A percentile compares a stretch with the other conserved stretches of the same genome.
phyloP scores from a whole-genome alignment of 2,113 vertebrate genomes.

The Climacteris rufus region DNA sequence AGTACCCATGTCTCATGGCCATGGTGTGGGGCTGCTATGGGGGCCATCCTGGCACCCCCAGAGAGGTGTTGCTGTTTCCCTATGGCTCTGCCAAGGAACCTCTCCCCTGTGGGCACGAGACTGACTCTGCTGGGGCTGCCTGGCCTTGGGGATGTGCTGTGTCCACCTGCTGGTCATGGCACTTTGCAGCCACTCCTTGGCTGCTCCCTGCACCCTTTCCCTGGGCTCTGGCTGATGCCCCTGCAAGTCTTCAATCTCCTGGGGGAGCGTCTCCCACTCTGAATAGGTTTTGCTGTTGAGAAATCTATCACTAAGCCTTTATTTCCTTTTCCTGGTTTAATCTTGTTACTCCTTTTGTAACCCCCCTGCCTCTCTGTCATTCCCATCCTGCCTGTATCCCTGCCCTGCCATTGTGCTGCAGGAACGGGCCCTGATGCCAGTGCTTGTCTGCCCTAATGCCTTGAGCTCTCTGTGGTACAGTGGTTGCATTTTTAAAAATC shows the following conservation, averaged over 20 bases:
- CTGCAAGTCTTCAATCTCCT: background rate
- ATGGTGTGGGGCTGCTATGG: accelerated
- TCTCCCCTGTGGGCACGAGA: accelerated
- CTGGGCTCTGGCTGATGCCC: background rate
- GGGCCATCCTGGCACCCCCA: too few species aligned
- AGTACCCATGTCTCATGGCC: accelerated
- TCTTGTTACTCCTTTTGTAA: background rate
- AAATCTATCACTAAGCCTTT: background rate
- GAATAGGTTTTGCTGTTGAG: background rate
- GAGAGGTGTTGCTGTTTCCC: accelerated
- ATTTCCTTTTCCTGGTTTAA: constrained; percentile 25
- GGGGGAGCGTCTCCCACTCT: background rate
- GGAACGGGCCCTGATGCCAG: background rate
- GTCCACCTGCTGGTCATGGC: background rate
- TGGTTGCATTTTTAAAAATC: background rate
- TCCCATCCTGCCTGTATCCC: background rate
- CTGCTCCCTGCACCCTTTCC: background rate
- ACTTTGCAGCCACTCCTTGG: accelerated
- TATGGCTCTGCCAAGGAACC: background rate
- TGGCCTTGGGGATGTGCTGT: accelerated
- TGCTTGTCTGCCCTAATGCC: background rate
- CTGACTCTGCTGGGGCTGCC: background rate
- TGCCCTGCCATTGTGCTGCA: accelerated
- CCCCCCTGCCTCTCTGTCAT: background rate
- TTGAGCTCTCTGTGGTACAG: background rate